Conservation (phyloP, 2,797 vertebrate species). For the Sarcophilus harrisii region DNA sequence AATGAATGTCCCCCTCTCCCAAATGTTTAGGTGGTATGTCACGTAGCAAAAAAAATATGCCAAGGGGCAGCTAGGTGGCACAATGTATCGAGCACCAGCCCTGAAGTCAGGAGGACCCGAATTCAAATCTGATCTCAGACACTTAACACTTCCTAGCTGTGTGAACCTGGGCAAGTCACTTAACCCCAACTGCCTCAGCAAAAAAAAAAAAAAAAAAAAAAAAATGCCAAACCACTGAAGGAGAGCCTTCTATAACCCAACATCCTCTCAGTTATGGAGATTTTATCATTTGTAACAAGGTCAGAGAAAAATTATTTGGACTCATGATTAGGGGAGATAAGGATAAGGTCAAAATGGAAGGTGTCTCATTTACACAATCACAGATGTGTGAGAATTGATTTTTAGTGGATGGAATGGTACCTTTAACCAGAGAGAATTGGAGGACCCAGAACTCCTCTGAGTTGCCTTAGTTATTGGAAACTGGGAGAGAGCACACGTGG, state of each 20-base stretch:
- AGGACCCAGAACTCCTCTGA: not conserved
- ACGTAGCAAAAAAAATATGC: not conserved
- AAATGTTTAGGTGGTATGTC: not conserved
- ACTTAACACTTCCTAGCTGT: too few relatives aligned
- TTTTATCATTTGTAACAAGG: not conserved
- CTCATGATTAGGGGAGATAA: not conserved
- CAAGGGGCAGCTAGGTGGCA: not conserved
- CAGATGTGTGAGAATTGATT: not conserved
- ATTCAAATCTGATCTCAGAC: too few relatives aligned
- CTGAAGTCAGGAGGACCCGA: too few relatives aligned
- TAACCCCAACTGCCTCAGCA: too few relatives aligned
- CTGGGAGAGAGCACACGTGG: not conserved
- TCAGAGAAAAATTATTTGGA: not conserved
- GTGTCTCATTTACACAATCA: not conserved
- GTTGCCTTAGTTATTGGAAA: not conserved
- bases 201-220: not conserved
- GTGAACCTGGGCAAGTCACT: too few relatives aligned
- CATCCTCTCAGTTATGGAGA: not conserved
- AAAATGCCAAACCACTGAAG: not conserved
- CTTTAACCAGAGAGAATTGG: not conserved
- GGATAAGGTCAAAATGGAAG: not conserved
- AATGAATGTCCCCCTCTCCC: conserved; percentile 41
- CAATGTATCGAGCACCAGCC: too few relatives aligned
- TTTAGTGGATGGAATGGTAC: not conserved
- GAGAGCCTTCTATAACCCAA: not conserved